phyloP scores from a whole-genome alignment of 2,113 vertebrate species.

The Greenwoodochromis staneri region DNA sequence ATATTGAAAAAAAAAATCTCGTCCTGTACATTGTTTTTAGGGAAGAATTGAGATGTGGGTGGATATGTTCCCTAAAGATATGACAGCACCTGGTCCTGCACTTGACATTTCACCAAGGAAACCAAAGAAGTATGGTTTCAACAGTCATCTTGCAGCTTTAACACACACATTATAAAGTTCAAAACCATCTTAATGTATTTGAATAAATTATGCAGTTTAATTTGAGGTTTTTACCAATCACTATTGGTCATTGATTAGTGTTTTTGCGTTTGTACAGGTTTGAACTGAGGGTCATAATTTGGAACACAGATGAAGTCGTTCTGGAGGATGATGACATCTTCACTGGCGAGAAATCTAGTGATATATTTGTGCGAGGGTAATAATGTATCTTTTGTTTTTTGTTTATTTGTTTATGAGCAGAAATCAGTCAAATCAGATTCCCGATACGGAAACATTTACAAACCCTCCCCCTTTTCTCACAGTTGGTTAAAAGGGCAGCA shows the following conservation, averaged over 20 bases:
- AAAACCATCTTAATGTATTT: not conserved
- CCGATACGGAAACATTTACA: not conserved
- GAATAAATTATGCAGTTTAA: not conserved
- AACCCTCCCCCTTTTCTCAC: not conserved
- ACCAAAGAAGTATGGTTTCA: conserved; percentile 86
- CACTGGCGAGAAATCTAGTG: conserved; percentile 97
- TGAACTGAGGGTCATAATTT: conserved; percentile 92
- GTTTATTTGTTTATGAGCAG: not conserved
- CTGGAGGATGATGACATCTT: conserved; percentile 98
- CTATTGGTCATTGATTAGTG: not conserved
- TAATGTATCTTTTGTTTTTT: conserved; percentile 17
- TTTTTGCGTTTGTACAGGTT: conserved; percentile 72
- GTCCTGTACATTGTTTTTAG: conserved; percentile 51
- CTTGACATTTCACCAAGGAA: conserved; percentile 93
- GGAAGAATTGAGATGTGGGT: conserved; percentile 98
- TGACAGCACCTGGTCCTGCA: conserved; percentile 86
- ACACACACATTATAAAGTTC: not conserved
- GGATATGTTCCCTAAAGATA: conserved; percentile 96
- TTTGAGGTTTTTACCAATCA: not conserved
- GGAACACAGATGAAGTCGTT: conserved; percentile 98
- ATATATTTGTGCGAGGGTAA: conserved; percentile 96
- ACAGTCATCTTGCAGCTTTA: not conserved
- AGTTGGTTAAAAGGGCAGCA: conserved; percentile 98
- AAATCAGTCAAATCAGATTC: not conserved
- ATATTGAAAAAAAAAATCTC: not conserved